Evolutionary conservation across 2,113 vertebrate genomes (phyloP).

Genomic region (Progne subis): DNA sequence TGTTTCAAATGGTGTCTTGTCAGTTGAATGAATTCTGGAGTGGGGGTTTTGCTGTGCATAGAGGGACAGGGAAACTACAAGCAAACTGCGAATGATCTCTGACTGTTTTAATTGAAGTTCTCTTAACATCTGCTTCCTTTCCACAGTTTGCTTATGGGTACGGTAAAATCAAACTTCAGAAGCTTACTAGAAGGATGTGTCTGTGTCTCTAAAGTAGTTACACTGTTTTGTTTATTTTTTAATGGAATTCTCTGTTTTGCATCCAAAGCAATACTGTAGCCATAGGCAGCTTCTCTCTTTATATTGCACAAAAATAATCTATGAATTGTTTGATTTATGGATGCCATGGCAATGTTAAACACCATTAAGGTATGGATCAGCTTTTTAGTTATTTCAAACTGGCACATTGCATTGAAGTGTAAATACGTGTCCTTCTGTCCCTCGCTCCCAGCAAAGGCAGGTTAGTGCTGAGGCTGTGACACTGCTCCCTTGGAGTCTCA

Average conservation of each 20-base stretch:
- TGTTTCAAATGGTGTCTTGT: neutral
- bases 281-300: neutral
- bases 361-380: neutral
- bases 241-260: neutral
- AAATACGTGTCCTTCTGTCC: neutral
- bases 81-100: neutral
- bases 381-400: neutral
- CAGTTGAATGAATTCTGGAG: neutral
- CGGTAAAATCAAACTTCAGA: neutral
- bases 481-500: neutral
- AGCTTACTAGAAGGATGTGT: neutral
- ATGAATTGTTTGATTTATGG: neutral
- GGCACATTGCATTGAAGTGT: neutral
- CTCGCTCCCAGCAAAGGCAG: neutral
- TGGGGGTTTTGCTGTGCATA: neutral
- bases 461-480: neutral
- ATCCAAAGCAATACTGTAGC: neutral
- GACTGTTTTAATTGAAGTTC: neutral
- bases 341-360: neutral
- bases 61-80: neutral
- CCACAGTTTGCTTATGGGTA: neutral
- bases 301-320: neutral
- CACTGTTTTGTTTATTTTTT: neutral
- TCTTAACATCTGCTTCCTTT: conserved; percentile 7
- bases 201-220: neutral